Percentiles rank a stretch among this genome's conserved stretches.
phyloP scores from a whole-genome alignment of 1,140 invertebrate species.

The Gyrodactylus salaris region DNA sequence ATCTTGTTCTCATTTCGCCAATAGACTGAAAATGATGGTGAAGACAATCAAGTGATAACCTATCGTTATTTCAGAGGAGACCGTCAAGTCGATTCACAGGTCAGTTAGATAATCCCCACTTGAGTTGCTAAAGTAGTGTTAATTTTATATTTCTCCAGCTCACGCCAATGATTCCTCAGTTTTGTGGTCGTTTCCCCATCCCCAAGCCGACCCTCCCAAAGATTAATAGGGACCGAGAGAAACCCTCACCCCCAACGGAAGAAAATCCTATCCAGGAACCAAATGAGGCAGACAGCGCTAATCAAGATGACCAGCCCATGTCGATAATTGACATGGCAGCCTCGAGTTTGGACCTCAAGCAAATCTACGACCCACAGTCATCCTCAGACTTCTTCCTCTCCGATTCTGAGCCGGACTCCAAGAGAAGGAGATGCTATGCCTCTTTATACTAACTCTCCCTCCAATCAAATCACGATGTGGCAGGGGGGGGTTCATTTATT shows the following conservation, averaged over 20 bases:
- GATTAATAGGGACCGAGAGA: no score
- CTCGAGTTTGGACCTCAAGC: background rate
- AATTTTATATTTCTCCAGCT: background rate
- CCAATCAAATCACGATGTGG: no score
- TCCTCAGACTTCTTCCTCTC: background rate
- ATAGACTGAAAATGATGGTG: background rate
- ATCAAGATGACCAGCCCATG: background rate
- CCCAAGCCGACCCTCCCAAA: background rate
- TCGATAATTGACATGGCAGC: background rate
- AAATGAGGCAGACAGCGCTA: background rate
- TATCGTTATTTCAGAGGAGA: background rate
- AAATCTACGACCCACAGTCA: background rate
- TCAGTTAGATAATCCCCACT: background rate
- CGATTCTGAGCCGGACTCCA: background rate
- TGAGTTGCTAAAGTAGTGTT: background rate
- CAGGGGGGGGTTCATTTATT: background rate
- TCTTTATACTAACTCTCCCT: no score
- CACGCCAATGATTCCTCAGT: background rate
- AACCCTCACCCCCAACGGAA: no score
- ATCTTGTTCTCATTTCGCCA: background rate
- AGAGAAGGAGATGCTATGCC: background rate
- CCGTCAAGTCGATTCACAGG: background rate
- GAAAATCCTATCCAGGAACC: background rate
- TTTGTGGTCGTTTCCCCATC: background rate
- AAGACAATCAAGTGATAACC: background rate